Percentiles rank a stretch among this genome's conserved stretches.
Evolutionary conservation across 2,113 vertebrate genomes (phyloP).

Genomic region (Misgurnus mizolepis): DNA sequence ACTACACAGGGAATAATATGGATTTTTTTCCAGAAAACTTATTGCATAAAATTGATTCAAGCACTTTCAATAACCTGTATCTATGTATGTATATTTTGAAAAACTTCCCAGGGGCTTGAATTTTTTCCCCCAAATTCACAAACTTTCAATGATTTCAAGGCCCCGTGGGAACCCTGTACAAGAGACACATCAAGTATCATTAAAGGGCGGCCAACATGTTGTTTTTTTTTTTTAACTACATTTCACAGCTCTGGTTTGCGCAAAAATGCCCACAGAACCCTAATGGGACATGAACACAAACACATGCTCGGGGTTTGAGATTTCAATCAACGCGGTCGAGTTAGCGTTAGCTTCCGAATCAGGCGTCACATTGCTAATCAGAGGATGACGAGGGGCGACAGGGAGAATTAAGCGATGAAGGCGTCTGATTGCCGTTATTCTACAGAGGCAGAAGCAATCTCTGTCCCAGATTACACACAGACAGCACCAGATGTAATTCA

Average conservation of each 20-base stretch:
- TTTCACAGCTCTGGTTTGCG: background rate
- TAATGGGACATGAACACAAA: conserved; percentile 2
- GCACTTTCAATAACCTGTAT: too few relatives aligned
- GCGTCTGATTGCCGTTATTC: conserved; percentile 72
- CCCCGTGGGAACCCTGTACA: too few relatives aligned
- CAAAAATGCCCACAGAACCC: background rate
- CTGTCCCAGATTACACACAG: conserved; percentile 75
- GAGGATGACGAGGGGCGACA: conserved; percentile 69
- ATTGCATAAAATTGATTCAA: too few relatives aligned
- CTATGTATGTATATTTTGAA: too few relatives aligned
- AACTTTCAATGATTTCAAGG: too few relatives aligned
- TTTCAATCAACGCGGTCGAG: conserved; percentile 63
- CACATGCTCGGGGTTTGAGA: conserved; percentile 45
- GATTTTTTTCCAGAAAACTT: too few relatives aligned
- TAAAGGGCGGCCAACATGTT: too few relatives aligned
- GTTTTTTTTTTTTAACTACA: too few relatives aligned
- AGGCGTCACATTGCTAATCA: conserved; percentile 68
- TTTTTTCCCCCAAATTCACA: too few relatives aligned
- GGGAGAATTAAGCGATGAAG: conserved; percentile 75
- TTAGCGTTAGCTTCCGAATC: background rate
- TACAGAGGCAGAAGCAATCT: conserved; percentile 74
- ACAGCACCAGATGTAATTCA: conserved; percentile 79
- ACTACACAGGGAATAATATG: too few relatives aligned
- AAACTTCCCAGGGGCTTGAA: too few relatives aligned
- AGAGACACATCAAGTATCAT: too few relatives aligned